phyloP scores from a whole-genome alignment of 2,888 invertebrate species.

The Chesias legatella region DNA sequence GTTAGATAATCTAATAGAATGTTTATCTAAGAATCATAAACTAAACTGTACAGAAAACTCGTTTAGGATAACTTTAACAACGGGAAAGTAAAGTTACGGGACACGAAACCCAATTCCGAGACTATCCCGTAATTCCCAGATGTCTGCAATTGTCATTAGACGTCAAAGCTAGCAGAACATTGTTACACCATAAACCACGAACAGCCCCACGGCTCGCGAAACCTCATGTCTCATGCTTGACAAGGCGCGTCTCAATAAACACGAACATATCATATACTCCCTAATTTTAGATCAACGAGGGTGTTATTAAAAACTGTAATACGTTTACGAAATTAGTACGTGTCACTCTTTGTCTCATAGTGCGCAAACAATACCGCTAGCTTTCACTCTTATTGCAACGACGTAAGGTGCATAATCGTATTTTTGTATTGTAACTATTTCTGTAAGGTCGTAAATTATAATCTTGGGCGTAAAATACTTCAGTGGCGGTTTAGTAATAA shows the following conservation, averaged over 20 bases:
- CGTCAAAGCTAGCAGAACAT: not conserved
- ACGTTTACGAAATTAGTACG: constrained; percentile 62
- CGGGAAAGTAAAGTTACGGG: too few species aligned
- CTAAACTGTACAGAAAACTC: too few species aligned
- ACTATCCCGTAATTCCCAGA: too few species aligned
- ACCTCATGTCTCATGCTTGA: not conserved
- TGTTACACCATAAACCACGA: too few species aligned
- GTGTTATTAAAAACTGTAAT: constrained; percentile 56
- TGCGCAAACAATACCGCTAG: constrained; percentile 2
- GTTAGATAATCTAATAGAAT: too few species aligned
- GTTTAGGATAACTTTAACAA: too few species aligned
- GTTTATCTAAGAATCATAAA: too few species aligned
- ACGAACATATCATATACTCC: constrained; percentile 22
- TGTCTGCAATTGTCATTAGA: too few species aligned
- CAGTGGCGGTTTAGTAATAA: constrained; percentile 48
- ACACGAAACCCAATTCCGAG: too few species aligned
- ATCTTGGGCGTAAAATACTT: constrained; percentile 54
- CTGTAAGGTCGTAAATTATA: constrained; percentile 57
- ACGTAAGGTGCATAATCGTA: constrained; percentile 8
- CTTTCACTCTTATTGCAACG: constrained; percentile 2
- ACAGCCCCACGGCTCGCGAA: too few species aligned
- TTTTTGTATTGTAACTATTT: constrained; percentile 43
- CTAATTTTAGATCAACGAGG: constrained; percentile 30
- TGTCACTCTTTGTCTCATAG: constrained; percentile 47
- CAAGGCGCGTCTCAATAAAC: constrained; percentile 11